A percentile compares a stretch with the other conserved stretches of the same genome.
These are phyloP conservation scores for Ophion costatus DNA, from an alignment of 2,888 invertebrate genomes.

Conservation along the genomic window DNA sequence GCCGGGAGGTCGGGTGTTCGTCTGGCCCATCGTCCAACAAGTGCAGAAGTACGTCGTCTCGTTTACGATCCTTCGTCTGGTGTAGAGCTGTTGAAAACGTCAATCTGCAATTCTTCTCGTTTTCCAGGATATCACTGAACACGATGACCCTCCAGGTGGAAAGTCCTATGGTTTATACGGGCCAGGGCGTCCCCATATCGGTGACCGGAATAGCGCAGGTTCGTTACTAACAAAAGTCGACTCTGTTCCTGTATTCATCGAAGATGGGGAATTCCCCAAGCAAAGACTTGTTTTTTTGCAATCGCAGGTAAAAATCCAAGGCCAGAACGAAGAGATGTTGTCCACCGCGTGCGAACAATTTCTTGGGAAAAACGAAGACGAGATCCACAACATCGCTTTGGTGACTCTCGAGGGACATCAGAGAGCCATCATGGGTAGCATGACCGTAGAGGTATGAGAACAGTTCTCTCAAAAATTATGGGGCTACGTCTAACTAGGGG, in stretches of 20 bases:
- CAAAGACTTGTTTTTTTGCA: not conserved
- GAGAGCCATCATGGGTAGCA: constrained; percentile 97
- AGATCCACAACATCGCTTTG: constrained; percentile 95
- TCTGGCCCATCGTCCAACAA: constrained; percentile 96
- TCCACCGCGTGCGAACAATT: constrained; percentile 97
- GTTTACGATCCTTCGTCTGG: not conserved
- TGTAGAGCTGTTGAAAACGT: not conserved
- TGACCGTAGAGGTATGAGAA: constrained; percentile 92
- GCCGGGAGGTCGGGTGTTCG: constrained; percentile 98
- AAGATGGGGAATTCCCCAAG: not conserved
- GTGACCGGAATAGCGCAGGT: constrained; percentile 99
- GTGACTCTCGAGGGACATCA: constrained; percentile 97
- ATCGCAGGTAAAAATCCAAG: constrained; percentile 92
- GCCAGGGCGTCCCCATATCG: constrained; percentile 98
- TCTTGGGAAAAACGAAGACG: constrained; percentile 93
- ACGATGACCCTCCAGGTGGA: constrained; percentile 99
- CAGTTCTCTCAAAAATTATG: not conserved
- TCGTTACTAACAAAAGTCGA: constrained; percentile 65
- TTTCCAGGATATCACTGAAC: constrained; percentile 94
- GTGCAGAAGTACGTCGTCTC: constrained; percentile 88
- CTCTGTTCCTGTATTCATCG: not conserved
- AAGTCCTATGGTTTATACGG: constrained; percentile 97
- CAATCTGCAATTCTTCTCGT: not conserved
- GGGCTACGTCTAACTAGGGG: no score
- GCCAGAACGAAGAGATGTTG: constrained; percentile 95